These are phyloP conservation scores for Electrona antarctica DNA, from an alignment of 2,113 vertebrate species.

Conservation along the genomic window DNA sequence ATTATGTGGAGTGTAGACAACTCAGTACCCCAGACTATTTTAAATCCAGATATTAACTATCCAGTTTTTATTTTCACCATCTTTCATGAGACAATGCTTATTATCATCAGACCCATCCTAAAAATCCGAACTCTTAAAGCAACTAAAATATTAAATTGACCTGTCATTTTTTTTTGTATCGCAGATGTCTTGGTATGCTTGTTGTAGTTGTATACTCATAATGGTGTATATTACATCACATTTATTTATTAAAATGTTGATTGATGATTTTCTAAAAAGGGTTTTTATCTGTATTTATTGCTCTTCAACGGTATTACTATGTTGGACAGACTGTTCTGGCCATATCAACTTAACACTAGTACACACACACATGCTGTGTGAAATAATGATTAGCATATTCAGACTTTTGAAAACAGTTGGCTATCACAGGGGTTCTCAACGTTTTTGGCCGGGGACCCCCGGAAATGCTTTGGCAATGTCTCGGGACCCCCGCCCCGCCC, in stretches of 20 bases:
- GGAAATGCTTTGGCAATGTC: no score
- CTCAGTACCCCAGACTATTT: constrained; percentile 71
- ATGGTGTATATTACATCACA: constrained; percentile 79
- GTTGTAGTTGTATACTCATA: constrained; percentile 75
- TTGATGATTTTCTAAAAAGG: constrained; percentile 70
- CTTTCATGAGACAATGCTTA: constrained; percentile 45
- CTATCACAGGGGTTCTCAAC: no score
- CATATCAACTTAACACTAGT: no score
- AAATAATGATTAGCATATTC: no score
- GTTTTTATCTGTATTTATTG: not conserved
- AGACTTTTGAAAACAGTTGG: no score
- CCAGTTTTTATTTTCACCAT: constrained; percentile 32
- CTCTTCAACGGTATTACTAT: no score
- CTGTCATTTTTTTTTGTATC: constrained; percentile 67
- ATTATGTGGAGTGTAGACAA: no score
- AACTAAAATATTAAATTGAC: constrained; percentile 64
- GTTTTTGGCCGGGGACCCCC: no score
- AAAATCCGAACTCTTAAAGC: constrained; percentile 63
- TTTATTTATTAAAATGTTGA: constrained; percentile 77
- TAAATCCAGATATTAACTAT: constrained; percentile 37
- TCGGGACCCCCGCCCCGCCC: no score
- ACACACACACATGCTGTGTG: no score
- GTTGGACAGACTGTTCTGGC: no score
- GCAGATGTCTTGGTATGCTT: constrained; percentile 76
- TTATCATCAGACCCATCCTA: constrained; percentile 51